Conservation (phyloP, 92 coral and sea anemone species). For the Phenganax marumi region DNA sequence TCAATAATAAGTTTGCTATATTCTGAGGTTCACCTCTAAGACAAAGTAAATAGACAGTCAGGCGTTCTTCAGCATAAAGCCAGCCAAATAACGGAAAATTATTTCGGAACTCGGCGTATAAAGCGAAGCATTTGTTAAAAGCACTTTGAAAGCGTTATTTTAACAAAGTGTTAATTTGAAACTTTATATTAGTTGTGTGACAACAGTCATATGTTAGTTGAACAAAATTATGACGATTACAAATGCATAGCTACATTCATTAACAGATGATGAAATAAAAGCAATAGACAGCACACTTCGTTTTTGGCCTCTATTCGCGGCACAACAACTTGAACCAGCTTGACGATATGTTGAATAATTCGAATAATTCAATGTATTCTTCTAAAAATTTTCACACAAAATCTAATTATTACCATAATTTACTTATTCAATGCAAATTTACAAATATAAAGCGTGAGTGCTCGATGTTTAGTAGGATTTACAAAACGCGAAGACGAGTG, state of each 20-base stretch:
- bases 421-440: too few relatives aligned
- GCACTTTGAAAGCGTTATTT: not conserved
- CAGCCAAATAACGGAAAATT: conserved; percentile 10
- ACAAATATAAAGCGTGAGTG: too few relatives aligned
- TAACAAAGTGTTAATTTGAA: conserved; percentile 8
- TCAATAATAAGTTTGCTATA: conserved; percentile 3
- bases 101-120: not conserved
- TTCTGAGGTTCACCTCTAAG: not conserved
- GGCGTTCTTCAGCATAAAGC: not conserved
- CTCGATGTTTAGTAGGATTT: too few relatives aligned
- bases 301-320: not conserved
- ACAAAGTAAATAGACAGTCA: conserved; percentile 13
- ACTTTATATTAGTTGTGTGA: conserved; percentile 15
- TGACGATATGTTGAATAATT: not conserved
- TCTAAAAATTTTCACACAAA: too few relatives aligned
- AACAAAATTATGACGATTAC: conserved; percentile 9
- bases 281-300: conserved; percentile 20
- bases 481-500: too few relatives aligned
- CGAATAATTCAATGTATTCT: not conserved
- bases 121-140: not conserved
- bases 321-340: not conserved
- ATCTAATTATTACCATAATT: too few relatives aligned
- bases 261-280: conserved; percentile 26
- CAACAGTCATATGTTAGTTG: conserved; percentile 20
- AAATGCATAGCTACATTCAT: conserved; percentile 65